Evolutionary conservation across 2,797 vertebrate species (phyloP).

Genomic region (Gambelia wislizenii): DNA sequence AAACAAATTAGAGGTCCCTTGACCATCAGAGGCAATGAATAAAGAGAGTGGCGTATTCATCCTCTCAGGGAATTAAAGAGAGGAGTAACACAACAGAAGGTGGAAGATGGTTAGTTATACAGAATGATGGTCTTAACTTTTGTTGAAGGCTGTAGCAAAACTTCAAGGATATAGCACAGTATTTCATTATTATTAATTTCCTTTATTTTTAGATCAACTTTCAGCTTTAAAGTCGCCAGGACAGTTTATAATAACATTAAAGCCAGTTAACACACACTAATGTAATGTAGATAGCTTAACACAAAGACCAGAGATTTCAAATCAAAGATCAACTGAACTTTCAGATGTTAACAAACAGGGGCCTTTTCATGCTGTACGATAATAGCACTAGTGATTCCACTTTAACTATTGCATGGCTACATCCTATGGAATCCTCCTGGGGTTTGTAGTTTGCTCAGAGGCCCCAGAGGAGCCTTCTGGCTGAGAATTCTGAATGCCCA

Average conservation of each 20-base stretch:
- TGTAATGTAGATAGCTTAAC: background rate
- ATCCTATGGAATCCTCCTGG: too few species aligned
- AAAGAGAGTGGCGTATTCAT: background rate
- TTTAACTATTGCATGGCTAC: too few species aligned
- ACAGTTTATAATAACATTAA: background rate
- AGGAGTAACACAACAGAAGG: background rate
- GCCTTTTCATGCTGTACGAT: too few species aligned
- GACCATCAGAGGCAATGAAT: background rate
- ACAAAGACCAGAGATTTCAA: background rate
- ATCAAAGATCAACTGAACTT: background rate
- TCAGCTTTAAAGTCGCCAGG: background rate
- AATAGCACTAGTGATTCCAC: too few species aligned
- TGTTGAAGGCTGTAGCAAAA: background rate
- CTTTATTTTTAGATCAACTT: background rate
- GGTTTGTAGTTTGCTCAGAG: too few species aligned
- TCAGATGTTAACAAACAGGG: background rate
- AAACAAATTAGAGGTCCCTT: background rate
- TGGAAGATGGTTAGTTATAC: background rate
- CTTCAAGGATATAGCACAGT: background rate
- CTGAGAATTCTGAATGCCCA: too few species aligned
- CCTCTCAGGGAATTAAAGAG: background rate
- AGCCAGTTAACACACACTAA: background rate
- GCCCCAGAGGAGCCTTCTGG: too few species aligned
- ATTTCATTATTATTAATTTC: background rate
- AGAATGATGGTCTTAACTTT: background rate